A percentile compares a stretch with the other conserved stretches of the same genome.
Evolutionary conservation across 2,888 invertebrate genomes (phyloP).

Genomic region (Piscicola geometra): DNA sequence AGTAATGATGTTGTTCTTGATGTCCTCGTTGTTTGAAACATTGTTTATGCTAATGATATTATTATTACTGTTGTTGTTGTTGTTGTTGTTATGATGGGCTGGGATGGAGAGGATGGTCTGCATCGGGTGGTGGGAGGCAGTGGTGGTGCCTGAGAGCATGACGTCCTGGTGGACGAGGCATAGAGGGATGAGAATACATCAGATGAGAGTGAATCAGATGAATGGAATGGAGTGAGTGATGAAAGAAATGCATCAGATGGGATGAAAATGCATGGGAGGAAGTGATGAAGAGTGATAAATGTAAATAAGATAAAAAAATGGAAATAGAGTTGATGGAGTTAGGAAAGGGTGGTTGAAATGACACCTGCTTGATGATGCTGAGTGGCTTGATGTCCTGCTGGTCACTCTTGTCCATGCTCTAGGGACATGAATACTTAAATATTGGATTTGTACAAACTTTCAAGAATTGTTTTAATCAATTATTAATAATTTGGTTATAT

Average conservation of each 20-base stretch:
- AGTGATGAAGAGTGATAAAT: too few relatives aligned
- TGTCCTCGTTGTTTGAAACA: background rate
- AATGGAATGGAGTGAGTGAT: too few relatives aligned
- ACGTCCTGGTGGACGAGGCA: slow-evolving; percentile 50
- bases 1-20: background rate
- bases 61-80: background rate
- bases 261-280: background rate
- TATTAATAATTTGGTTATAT: too few relatives aligned
- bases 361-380: slow-evolving; percentile 13
- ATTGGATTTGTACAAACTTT: too few relatives aligned
- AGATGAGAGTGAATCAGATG: too few relatives aligned
- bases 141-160: slow-evolving; percentile 54
- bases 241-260: too few relatives aligned
- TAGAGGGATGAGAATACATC: too few relatives aligned
- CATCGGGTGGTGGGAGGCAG: slow-evolving; percentile 54
- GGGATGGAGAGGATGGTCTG: slow-evolving; percentile 50
- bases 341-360: background rate
- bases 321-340: too few relatives aligned
- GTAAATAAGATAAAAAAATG: too few relatives aligned
- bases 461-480: too few relatives aligned
- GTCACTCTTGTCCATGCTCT: slow-evolving; percentile 10
- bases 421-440: too few relatives aligned
- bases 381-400: slow-evolving; percentile 1
- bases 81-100: background rate
- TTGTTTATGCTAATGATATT: background rate